Evolutionary conservation across 92 coral and sea anemone species (phyloP).

Genomic region (Meandrina meandrites): DNA sequence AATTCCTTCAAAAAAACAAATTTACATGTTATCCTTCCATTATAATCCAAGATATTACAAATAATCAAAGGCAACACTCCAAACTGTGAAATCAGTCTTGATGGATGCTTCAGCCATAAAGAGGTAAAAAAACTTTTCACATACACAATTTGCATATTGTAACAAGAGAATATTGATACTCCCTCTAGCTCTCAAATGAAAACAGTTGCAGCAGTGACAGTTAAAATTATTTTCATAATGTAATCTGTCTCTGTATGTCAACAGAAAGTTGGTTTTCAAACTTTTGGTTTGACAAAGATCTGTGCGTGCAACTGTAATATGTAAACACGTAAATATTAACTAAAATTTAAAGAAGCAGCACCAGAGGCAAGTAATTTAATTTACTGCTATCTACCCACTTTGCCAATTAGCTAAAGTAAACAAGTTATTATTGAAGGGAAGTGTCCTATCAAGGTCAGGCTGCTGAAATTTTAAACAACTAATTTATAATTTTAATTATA

Average conservation of each 20-base stretch:
- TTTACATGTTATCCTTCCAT: no score
- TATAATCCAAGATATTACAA: no score
- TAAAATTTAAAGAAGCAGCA: neutral
- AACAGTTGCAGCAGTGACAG: neutral
- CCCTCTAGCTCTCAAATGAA: neutral
- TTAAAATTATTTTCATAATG: neutral
- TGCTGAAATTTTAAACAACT: neutral
- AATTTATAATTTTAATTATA: neutral
- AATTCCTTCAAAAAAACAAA: no score
- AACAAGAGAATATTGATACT: neutral
- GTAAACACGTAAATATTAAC: slow-evolving; percentile 14
- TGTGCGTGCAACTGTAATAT: neutral
- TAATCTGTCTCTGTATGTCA: neutral
- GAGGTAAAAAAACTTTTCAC: neutral
- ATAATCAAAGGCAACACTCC: no score
- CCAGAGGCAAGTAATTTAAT: neutral
- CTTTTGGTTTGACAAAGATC: neutral
- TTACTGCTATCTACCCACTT: neutral
- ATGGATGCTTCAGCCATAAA: neutral
- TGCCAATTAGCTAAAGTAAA: slow-evolving; percentile 17
- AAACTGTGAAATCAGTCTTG: no score
- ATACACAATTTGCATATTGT: neutral
- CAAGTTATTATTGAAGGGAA: neutral
- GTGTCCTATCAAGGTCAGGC: neutral
- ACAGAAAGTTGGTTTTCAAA: neutral